Base-by-base conservation (phyloP, 2,797 vertebrate genomes). In the Spheniscus humboldti region DNA sequence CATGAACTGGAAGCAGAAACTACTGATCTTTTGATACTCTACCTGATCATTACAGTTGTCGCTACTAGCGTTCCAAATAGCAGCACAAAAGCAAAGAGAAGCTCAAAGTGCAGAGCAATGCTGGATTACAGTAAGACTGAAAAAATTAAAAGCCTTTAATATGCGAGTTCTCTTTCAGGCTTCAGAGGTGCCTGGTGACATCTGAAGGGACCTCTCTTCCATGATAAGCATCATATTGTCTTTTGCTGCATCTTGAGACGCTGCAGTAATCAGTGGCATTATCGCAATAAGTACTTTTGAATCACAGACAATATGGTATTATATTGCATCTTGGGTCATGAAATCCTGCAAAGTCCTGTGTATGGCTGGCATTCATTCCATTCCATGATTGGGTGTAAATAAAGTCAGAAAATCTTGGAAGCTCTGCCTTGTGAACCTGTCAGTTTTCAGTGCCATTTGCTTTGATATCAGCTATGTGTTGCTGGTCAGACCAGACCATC, bases 231-330 rank as follows among this genome's bases (percentile, higher is more conserved):
- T 60, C 17, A 10, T 10, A 39, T 24, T 43, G 55, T 28, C 45
- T 77, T 48, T 48, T 50, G n/a, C 35, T 82, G 71, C 53, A 39
- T 30, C 37, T 48, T 53, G 56, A 63, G 43, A 68, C 1, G 4
- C n/a, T 2, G 4, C 64, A 50, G 68, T 31, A 5, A 47, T 39
- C 30, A 10, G 53, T 16, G 69, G 31, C n/a, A 4, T 59, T 17
- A 2, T 2, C 53, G 35, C 2, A 0, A 8, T 2, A 22, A 59
- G 43, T 27, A 47, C 7, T 68, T 43, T 17, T 23, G 47, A 57
- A 15, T 7, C 35, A 17, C 33, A 56, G 30, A 20, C 19, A 23
- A 20, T 10, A 23, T 3, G 10, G 15, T 43, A 30, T 31, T 63
- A 33, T 23, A 11, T 33, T 55, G 35, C 27, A 24, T 13, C 53